Evolutionary conservation across 2,888 invertebrate genomes (phyloP).

Genomic region (Rotaria socialis): DNA sequence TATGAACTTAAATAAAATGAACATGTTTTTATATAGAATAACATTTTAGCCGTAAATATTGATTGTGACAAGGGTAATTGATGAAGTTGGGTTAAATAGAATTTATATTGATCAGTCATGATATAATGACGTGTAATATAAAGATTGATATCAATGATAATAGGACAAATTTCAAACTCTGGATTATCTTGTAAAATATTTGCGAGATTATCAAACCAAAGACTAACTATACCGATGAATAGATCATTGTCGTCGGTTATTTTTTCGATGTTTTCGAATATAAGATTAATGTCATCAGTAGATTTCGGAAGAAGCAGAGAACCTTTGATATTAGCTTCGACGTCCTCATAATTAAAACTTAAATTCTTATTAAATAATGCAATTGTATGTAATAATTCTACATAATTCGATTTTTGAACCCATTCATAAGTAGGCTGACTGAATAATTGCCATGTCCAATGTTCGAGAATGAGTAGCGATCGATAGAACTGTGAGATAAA

Average conservation of each 20-base stretch:
- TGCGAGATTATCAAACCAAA: not conserved
- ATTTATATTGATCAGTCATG: slow-evolving; percentile 3
- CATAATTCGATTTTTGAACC: not conserved
- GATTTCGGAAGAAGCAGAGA: not conserved
- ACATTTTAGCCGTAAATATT: not conserved
- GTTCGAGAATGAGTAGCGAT: not conserved
- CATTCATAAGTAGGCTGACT: not conserved
- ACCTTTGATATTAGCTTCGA: not conserved
- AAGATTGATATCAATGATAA: not conserved
- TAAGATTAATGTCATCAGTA: not conserved
- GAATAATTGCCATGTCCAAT: not conserved
- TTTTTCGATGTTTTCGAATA: not conserved
- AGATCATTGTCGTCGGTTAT: not conserved
- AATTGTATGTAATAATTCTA: not conserved
- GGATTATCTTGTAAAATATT: not conserved
- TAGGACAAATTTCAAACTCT: not conserved
- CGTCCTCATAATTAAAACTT: not conserved
- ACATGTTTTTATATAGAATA: not conserved
- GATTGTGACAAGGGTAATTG: not conserved
- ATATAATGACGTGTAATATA: not conserved
- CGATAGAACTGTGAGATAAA: not conserved
- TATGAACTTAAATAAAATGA: not conserved
- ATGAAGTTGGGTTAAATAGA: not conserved
- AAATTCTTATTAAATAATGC: not conserved
- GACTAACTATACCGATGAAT: not conserved